Base-by-base conservation (phyloP, 2,888 invertebrate genomes). In the Gonocerus acuteangulatus region DNA sequence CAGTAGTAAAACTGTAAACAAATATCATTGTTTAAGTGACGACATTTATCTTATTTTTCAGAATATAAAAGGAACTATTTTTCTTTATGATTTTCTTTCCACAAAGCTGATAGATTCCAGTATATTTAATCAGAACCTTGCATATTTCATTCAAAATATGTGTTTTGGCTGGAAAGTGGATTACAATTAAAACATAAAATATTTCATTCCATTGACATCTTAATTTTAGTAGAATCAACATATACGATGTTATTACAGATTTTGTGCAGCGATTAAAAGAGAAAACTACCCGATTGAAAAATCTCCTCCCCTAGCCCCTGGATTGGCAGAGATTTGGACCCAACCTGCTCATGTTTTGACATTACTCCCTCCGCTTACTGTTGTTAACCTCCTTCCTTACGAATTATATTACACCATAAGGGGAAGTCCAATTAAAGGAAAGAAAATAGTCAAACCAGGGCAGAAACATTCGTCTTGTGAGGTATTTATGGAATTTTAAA, bases 281-380 rank as follows among this genome's bases (percentile, higher is more conserved):
- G 89, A 93, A 72, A 85, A 85, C 67, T 94, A 87, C 75, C 92
- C 93, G 0, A 72, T 77, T 13, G 86, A 87, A 67, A 71, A 76
- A 36, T 82, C 82, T 7, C 70, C 74, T 16, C 72, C 73, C 34
- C 54, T 68, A 7, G 61, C 70, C 61, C 64, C 71, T 64, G 58
- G 71, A 65, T 62, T 68, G 70, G 67, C 69, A 49, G 73, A 79
- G 52, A 62, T 67, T 2, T 67, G 68, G 69, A 60, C 67, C 2
- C 82, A 91, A 65, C 91, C 95, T 3, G 95, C 90, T 0, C 96
- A 97, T 74, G 84, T 86, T 15, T 84, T 97, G 64, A 83, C 85
- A 2, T 77, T 99, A 48, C 77, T 90, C 68, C 89, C 95, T 22
- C 91, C 93, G 0, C 78, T 97, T 16, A 80, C 87, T 15, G 73